Evolutionary conservation across 2,797 vertebrate species (phyloP).

Genomic region (Morus bassanus): DNA sequence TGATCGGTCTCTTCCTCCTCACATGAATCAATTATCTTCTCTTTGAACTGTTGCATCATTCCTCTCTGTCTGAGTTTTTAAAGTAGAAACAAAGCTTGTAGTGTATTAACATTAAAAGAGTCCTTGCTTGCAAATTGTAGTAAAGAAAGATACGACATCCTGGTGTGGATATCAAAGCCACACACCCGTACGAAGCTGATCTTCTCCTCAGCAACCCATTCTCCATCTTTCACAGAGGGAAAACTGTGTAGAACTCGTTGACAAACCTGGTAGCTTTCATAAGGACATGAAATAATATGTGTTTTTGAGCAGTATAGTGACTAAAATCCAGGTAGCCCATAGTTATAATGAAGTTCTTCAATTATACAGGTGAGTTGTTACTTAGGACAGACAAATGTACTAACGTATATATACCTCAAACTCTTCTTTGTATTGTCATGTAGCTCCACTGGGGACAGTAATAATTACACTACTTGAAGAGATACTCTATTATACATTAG

Average conservation of each 20-base stretch:
- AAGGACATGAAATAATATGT: background rate
- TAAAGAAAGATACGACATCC: background rate
- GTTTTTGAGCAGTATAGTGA: background rate
- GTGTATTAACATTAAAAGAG: background rate
- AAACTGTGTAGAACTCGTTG: background rate
- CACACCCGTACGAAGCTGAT: fast-evolving
- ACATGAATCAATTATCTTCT: background rate
- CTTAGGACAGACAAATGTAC: background rate
- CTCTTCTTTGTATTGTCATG: background rate
- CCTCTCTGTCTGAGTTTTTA: background rate
- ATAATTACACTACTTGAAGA: background rate
- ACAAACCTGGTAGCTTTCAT: background rate
- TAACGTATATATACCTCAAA: background rate
- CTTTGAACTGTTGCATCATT: background rate
- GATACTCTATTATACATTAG: background rate
- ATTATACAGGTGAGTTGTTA: background rate
- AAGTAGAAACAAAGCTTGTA: constrained; percentile 7
- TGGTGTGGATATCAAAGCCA: background rate
- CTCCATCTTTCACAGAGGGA: background rate
- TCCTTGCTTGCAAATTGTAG: background rate
- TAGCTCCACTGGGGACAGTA: background rate
- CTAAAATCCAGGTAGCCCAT: background rate
- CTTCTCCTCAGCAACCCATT: background rate
- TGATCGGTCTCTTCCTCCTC: background rate
- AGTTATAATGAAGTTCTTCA: background rate